A percentile compares a stretch with the other conserved stretches of the same genome.
These are phyloP conservation scores for Gryllus longicercus DNA, from an alignment of 2,888 invertebrate species.

Conservation along the genomic window DNA sequence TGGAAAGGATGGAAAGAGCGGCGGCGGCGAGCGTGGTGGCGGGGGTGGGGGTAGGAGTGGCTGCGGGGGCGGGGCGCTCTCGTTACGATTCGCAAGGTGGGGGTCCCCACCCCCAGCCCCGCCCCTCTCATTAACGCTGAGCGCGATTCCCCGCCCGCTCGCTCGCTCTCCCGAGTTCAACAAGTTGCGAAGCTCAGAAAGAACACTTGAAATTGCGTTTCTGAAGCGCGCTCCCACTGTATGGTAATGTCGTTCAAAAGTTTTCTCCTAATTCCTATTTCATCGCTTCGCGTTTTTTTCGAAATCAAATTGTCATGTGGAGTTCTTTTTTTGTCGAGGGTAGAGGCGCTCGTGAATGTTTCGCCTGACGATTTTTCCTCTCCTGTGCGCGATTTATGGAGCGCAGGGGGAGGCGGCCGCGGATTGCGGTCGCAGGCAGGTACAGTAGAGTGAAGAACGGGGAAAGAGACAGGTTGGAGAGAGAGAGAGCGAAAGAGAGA, in stretches of 20 bases:
- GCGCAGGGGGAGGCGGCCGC: too few species aligned
- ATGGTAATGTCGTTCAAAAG: constrained; percentile 2
- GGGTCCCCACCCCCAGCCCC: neutral
- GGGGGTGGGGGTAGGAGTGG: neutral
- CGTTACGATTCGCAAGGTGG: neutral
- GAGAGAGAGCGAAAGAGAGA: too few species aligned
- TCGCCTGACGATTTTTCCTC: neutral
- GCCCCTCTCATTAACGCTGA: constrained; percentile 9
- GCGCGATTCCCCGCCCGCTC: neutral
- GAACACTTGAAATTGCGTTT: constrained; percentile 6
- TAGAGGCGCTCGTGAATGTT: neutral
- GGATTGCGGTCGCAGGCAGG: too few species aligned
- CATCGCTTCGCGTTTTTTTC: neutral
- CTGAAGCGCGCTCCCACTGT: neutral
- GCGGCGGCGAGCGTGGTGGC: neutral
- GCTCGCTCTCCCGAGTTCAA: neutral
- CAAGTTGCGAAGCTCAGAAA: constrained; percentile 1
- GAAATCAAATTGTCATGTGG: neutral
- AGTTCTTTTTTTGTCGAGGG: neutral
- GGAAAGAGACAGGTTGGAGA: too few species aligned
- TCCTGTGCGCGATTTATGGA: too few species aligned
- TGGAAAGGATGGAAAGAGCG: neutral
- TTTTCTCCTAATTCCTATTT: neutral
- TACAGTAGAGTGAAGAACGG: too few species aligned
- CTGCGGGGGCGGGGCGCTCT: neutral